These are phyloP conservation scores for Peromyscus nudipes DNA, from an alignment of 2,797 vertebrate species.

Conservation along the genomic window DNA sequence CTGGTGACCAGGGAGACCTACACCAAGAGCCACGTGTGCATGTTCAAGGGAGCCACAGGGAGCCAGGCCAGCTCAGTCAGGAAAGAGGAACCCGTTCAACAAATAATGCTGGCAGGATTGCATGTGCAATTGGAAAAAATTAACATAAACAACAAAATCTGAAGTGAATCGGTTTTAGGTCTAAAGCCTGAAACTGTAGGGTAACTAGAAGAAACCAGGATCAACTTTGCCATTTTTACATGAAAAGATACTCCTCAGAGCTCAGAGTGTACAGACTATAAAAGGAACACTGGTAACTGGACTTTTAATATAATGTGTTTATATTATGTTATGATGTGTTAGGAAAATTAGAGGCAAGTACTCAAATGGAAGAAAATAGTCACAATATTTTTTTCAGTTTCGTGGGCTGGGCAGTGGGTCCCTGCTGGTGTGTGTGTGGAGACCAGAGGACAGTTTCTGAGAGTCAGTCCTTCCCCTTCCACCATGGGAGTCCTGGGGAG, in stretches of 20 bases:
- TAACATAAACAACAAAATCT: constrained; percentile 10
- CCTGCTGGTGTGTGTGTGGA: background rate
- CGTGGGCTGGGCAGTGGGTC: background rate
- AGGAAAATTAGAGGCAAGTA: constrained; percentile 41
- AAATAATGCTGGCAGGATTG: background rate
- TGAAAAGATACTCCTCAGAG: background rate
- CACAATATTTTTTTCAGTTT: background rate
- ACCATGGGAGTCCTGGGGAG: background rate
- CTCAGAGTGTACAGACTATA: background rate
- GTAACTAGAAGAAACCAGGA: background rate
- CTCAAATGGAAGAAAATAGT: background rate
- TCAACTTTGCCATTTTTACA: background rate
- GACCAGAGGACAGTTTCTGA: background rate
- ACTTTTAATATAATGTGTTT: background rate
- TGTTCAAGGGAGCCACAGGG: background rate
- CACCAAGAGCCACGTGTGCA: background rate
- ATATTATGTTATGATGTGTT: too few species aligned
- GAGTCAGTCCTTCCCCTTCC: background rate
- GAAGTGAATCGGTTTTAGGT: constrained; percentile 22
- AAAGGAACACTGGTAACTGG: background rate
- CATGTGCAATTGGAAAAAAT: background rate
- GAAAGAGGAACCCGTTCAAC: background rate
- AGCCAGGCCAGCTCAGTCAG: background rate
- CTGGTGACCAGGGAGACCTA: background rate
- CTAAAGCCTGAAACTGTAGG: background rate